These are phyloP conservation scores for Hypsopygia costalis DNA, from an alignment of 2,888 invertebrate species.

Conservation along the genomic window DNA sequence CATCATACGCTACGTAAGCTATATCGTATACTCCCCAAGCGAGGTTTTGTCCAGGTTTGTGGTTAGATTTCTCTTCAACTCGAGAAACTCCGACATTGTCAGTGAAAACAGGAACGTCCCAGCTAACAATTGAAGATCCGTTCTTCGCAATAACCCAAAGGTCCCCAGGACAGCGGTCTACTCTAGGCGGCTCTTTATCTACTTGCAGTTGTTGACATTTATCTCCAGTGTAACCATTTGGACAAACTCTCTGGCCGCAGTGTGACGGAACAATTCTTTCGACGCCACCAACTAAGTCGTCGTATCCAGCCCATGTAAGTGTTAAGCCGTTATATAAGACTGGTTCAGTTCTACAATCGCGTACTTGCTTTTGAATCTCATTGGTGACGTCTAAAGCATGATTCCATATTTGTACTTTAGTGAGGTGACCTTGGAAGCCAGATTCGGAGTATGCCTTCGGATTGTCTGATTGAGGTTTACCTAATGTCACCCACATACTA, in stretches of 20 bases:
- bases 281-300: constrained; percentile 92
- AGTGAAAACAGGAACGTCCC: constrained; percentile 95
- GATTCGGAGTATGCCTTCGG: constrained; percentile 91
- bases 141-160: constrained; percentile 96
- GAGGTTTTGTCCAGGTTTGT: constrained; percentile 92
- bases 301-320: constrained; percentile 96
- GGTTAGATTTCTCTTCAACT: constrained; percentile 91
- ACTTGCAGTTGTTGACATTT: constrained; percentile 92
- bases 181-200: constrained; percentile 92
- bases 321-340: constrained; percentile 92
- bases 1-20: constrained; percentile 96
- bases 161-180: constrained; percentile 95
- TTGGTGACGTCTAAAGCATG: constrained; percentile 94
- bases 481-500: constrained; percentile 95
- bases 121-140: constrained; percentile 92
- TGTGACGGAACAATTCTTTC: constrained; percentile 95
- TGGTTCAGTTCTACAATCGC: constrained; percentile 95
- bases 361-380: constrained; percentile 95
- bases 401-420: constrained; percentile 97
- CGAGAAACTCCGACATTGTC: constrained; percentile 92
- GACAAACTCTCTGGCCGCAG: constrained; percentile 94
- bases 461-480: constrained; percentile 91
- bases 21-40: constrained; percentile 96
- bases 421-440: constrained; percentile 97
- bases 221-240: constrained; percentile 91